A percentile compares a stretch with the other conserved stretches of the same genome.
Conservation (phyloP, 2,113 vertebrate species). For the Heteronetta atricapilla region DNA sequence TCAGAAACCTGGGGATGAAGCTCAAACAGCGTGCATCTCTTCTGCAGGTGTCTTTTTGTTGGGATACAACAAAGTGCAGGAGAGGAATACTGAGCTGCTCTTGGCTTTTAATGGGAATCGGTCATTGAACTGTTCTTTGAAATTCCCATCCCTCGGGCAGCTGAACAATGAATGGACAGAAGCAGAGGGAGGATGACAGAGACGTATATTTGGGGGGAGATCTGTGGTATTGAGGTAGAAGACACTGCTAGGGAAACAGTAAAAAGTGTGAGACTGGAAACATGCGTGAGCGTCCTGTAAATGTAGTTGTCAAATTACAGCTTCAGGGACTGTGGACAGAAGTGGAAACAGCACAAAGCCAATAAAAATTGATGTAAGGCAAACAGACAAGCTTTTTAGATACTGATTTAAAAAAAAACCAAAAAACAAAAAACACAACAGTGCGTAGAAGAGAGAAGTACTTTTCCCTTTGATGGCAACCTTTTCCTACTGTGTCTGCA, state of each 20-base stretch:
- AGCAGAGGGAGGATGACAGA: fast-evolving
- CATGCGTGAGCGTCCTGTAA: not conserved
- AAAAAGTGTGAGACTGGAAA: not conserved
- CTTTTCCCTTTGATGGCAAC: not conserved
- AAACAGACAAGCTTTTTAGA: not conserved
- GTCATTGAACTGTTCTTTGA: not conserved
- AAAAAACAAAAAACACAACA: not conserved
- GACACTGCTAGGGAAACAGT: not conserved
- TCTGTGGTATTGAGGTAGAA: not conserved
- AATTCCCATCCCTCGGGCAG: not conserved
- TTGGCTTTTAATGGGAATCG: not conserved
- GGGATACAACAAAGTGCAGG: not conserved
- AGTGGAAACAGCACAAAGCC: not conserved
- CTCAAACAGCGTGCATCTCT: not conserved
- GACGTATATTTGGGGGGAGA: not conserved
- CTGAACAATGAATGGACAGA: not conserved
- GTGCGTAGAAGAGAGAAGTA: not conserved
- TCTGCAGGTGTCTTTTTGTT: not conserved
- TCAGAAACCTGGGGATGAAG: not conserved
- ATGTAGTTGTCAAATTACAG: not conserved
- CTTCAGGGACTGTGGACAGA: not conserved
- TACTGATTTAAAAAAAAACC: not conserved
- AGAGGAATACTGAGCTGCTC: not conserved
- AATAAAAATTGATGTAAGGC: not conserved
- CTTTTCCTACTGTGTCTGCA: not conserved